Conservation (phyloP, 2,888 invertebrate species). For the Athalia rosae region DNA sequence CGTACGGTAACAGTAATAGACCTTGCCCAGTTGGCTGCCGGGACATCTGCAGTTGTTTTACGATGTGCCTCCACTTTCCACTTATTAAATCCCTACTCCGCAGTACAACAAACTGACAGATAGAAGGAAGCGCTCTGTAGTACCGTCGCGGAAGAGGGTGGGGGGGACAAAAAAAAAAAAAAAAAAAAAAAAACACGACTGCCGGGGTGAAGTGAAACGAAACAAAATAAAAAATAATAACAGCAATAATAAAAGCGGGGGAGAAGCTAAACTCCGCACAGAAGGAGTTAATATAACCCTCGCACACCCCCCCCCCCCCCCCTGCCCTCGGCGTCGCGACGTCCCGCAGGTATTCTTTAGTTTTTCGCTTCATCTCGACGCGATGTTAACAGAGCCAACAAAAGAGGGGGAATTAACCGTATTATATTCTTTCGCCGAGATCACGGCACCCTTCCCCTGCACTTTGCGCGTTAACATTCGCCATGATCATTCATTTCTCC, state of each 20-base stretch:
- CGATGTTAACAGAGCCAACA: neutral
- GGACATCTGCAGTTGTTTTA: slow-evolving; percentile 40
- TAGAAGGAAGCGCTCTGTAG: neutral
- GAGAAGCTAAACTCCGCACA: slow-evolving; percentile 15
- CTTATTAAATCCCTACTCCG: slow-evolving; percentile 44
- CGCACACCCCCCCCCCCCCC: neutral
- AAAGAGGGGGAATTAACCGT: slow-evolving; percentile 2
- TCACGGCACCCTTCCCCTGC: neutral
- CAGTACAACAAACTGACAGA: slow-evolving; percentile 15
- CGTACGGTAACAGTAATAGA: neutral
- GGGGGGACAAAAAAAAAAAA: neutral
- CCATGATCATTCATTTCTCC: no score
- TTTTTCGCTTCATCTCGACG: slow-evolving; percentile 10
- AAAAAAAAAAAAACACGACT: neutral
- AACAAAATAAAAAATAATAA: neutral
- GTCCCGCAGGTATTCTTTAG: slow-evolving; percentile 18
- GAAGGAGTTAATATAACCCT: slow-evolving; percentile 17
- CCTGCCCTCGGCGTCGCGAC: slow-evolving; percentile 4
- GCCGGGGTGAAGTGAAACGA: neutral
- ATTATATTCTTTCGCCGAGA: neutral
- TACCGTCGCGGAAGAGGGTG: no score
- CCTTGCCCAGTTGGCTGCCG: slow-evolving; percentile 8
- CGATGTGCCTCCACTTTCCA: slow-evolving; percentile 36
- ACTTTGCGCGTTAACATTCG: no score
- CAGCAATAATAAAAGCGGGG: neutral